These are phyloP conservation scores for Coregonus suidteri DNA, from an alignment of 2,797 vertebrate species.

Conservation along the genomic window DNA sequence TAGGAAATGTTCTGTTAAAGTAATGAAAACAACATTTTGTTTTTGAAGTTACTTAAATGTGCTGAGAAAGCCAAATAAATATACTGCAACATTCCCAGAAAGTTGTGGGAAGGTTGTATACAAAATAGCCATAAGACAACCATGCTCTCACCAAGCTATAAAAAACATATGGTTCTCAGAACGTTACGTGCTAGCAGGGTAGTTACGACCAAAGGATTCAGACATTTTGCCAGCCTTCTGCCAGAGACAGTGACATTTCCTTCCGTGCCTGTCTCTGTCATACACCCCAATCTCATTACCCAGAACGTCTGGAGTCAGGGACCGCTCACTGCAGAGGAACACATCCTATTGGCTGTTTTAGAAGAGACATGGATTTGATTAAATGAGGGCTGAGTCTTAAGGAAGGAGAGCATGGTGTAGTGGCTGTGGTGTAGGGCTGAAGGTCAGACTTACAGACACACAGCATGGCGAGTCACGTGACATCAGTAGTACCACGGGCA, in stretches of 20 bases:
- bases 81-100: too few species aligned
- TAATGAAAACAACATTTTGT: too few species aligned
- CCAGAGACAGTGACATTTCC: constrained; percentile 65
- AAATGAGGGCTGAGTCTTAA: constrained; percentile 11
- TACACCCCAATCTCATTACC: constrained; percentile 52
- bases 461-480: constrained; percentile 44
- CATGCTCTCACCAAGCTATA: too few species aligned
- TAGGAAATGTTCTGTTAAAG: too few species aligned
- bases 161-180: too few species aligned
- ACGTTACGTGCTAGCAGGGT: too few species aligned
- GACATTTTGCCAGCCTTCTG: constrained; percentile 60
- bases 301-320: constrained; percentile 60
- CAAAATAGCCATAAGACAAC: too few species aligned
- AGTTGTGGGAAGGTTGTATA: too few species aligned
- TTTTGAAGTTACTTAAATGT: too few species aligned
- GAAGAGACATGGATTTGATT: constrained; percentile 49
- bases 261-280: constrained; percentile 34
- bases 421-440: constrained; percentile 11
- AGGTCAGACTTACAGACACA: constrained; percentile 48
- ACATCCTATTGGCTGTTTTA: constrained; percentile 39
- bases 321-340: constrained; percentile 17
- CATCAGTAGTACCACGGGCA: constrained; percentile 39
- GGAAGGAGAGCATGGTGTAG: background rate
- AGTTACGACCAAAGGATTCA: constrained; percentile 38
- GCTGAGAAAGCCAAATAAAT: too few species aligned